These are phyloP conservation scores for Machaerirhynchus nigripectus DNA, from an alignment of 2,113 vertebrate genomes.

Conservation along the genomic window DNA sequence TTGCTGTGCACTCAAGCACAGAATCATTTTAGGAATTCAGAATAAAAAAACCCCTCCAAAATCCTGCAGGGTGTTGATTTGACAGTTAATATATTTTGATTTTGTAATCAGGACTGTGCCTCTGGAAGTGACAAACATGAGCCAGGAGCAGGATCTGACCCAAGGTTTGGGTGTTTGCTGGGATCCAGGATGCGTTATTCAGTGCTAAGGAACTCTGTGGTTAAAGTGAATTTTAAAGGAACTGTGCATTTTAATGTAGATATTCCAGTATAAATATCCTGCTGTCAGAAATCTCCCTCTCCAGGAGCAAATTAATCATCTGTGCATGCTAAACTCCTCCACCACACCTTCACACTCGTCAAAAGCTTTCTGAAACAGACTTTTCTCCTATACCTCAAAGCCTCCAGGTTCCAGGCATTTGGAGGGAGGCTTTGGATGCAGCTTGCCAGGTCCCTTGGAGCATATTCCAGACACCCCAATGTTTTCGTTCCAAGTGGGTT, in stretches of 20 bases:
- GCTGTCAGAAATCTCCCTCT: not conserved
- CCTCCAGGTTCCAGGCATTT: not conserved
- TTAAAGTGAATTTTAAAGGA: not conserved
- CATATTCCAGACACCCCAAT: not conserved
- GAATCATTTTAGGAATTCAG: not conserved
- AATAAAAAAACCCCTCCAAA: not conserved
- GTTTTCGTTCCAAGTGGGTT: not conserved
- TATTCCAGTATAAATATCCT: not conserved
- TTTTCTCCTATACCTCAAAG: not conserved
- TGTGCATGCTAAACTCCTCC: not conserved
- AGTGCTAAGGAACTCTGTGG: not conserved
- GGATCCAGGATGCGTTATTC: not conserved
- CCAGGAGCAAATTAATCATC: slow-evolving; percentile 5
- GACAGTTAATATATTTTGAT: not conserved
- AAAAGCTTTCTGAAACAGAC: not conserved
- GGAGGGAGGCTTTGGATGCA: not conserved
- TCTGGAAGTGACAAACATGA: not conserved
- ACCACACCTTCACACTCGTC: not conserved
- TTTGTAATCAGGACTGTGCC: not conserved
- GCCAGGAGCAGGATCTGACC: not conserved
- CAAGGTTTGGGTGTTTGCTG: not conserved
- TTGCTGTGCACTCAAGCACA: not conserved
- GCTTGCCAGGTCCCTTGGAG: not conserved
- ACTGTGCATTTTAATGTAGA: not conserved
- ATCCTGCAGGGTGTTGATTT: not conserved